Evolutionary conservation across 2,888 invertebrate genomes (phyloP), one percentile per base, ranked within the genome.

Genomic region (Amblyjoppa fuscipennis): DNA sequence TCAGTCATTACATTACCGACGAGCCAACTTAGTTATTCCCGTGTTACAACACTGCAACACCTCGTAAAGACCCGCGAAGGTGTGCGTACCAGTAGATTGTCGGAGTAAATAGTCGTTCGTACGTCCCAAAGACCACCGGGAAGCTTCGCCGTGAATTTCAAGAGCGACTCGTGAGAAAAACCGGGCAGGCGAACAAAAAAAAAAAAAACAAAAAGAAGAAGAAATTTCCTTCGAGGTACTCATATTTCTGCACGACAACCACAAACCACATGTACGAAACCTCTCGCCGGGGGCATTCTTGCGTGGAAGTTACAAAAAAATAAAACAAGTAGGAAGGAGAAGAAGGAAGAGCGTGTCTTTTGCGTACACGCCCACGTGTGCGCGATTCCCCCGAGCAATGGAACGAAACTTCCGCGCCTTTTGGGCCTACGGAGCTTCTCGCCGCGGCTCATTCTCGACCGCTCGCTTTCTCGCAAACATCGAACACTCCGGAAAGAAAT

Each of bases 331-430:
- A 61, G 49, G 53, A 71, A 34, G 61, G 49, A 41, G 69, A 70
- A 69, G 74, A 81, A 83, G 61, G 80, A 84, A 83, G 82, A 87
- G 80, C 86, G 79, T 82, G 82, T 79, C 82, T 80, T 76, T 61
- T 71, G 76, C 79, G 79, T 79, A 82, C 87, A 87, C 85, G 84
- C 83, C 87, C 87, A 87, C 85, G 84, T 87, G 87, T 87, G 82
- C 83, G 20, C 74, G 80, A 83, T 85, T 78, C 81, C 69, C 49
- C 73, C 76, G 68, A 53, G 76, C 73, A 73, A 77, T 87, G 85
- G 84, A 83, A 86, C 81, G 84, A 66, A 76, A 77, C 82, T 80
- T 80, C 64, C 59, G 83, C 64, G 83, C 74, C 71, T 85, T 83
- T 73, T 38, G 51, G 66, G 53, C 75, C 64, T 68, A 56, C 66